phyloP scores from a whole-genome alignment of 2,888 invertebrate genomes.

The Leucozona laternaria region DNA sequence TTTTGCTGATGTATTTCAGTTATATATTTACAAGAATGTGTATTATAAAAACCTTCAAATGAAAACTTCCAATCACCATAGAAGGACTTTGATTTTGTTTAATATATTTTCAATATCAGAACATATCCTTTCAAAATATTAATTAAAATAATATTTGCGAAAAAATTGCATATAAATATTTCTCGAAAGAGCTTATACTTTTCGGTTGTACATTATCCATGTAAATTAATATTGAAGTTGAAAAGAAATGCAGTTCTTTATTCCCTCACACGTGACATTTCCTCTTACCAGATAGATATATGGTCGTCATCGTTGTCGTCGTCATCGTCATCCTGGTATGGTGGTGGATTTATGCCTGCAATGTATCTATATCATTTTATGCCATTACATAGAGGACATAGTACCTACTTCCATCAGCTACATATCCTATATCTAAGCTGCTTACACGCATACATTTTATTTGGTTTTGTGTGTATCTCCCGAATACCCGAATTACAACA shows the following conservation, averaged over 20 bases:
- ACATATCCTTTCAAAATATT: neutral
- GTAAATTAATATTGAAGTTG: neutral
- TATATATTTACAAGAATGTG: too few species aligned
- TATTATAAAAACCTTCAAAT: too few species aligned
- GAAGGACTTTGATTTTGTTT: too few species aligned
- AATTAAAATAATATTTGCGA: too few species aligned
- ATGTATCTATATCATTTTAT: constrained; percentile 9
- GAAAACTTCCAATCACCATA: too few species aligned
- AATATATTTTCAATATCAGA: too few species aligned
- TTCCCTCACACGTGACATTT: constrained; percentile 21
- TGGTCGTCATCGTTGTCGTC: neutral
- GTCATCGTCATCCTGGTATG: neutral
- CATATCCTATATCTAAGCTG: neutral
- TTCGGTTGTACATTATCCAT: too few species aligned
- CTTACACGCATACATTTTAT: constrained; percentile 14
- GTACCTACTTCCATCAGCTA: neutral
- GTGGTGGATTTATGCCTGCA: constrained; percentile 17
- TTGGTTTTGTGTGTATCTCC: constrained; percentile 11
- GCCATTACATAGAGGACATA: neutral
- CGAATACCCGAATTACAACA: constrained; percentile 30
- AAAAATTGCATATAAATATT: too few species aligned
- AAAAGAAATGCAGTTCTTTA: constrained; percentile 23
- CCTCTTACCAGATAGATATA: constrained; percentile 22
- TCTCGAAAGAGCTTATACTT: too few species aligned
- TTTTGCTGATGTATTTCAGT: too few species aligned